These are phyloP conservation scores for Aspidiotus rigidus DNA, from an alignment of 2,888 invertebrate genomes.

Conservation along the genomic window DNA sequence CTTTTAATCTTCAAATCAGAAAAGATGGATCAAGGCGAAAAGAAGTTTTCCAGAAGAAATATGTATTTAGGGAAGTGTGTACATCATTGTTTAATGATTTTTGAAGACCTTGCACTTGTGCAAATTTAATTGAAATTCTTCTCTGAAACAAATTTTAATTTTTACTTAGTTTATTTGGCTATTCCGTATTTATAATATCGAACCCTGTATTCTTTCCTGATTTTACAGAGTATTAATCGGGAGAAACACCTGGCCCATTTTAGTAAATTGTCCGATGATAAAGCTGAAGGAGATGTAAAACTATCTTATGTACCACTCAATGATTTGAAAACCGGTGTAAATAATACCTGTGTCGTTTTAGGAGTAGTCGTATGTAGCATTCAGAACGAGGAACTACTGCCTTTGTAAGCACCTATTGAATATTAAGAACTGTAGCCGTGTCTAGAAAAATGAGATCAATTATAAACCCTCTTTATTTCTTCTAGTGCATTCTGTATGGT, in stretches of 20 bases:
- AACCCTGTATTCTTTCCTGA: not conserved
- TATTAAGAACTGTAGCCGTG: not conserved
- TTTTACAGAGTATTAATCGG: conserved; percentile 24
- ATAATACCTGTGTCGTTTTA: conserved; percentile 57
- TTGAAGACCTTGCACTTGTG: not conserved
- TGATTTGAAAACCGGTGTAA: conserved; percentile 54
- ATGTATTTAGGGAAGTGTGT: no score
- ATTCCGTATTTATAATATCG: not conserved
- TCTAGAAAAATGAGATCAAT: not conserved
- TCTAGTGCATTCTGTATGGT: conserved; percentile 69
- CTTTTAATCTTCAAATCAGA: no score
- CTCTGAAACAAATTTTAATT: not conserved
- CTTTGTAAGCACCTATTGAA: conserved; percentile 50
- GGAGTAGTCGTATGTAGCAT: conserved; percentile 76
- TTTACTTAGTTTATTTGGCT: not conserved
- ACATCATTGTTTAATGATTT: not conserved
- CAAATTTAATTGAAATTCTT: not conserved
- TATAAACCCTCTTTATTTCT: not conserved
- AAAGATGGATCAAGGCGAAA: no score
- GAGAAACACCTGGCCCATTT: conserved; percentile 26
- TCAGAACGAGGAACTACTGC: conserved; percentile 62
- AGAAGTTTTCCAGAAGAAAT: no score
- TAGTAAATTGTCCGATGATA: conserved; percentile 27
- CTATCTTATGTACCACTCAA: conserved; percentile 48
- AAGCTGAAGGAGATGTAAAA: conserved; percentile 42